Conservation (phyloP, 2,888 invertebrate species). For the Cephus nigrinus region DNA sequence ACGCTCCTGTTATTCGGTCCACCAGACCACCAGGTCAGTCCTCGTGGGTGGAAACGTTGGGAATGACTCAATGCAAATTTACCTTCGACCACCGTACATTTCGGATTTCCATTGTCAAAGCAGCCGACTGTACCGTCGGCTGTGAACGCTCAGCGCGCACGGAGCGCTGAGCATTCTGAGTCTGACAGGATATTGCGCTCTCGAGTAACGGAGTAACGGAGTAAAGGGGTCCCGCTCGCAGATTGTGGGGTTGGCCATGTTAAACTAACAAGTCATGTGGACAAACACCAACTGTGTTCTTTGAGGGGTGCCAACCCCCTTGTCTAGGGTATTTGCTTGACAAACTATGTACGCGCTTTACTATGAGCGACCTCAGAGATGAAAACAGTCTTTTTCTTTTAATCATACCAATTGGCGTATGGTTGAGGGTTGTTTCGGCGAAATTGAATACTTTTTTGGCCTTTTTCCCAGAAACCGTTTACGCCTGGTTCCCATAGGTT, state of each 20-base stretch:
- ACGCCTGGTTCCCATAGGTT: not conserved
- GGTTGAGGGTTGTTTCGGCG: not conserved
- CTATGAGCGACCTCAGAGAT: not conserved
- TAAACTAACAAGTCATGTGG: constrained; percentile 24
- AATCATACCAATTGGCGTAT: not conserved
- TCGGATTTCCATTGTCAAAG: not conserved
- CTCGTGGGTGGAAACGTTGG: not conserved
- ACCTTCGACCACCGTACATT: not conserved
- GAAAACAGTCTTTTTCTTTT: not conserved
- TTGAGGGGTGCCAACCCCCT: constrained; percentile 14
- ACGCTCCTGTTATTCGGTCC: not conserved
- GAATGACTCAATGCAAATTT: not conserved
- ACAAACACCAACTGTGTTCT: constrained; percentile 22
- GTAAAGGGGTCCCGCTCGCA: constrained; percentile 22
- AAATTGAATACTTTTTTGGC: not conserved
- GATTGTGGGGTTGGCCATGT: constrained; percentile 19
- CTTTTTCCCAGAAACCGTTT: not conserved
- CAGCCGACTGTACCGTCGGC: not conserved
- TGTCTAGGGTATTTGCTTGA: constrained; percentile 14
- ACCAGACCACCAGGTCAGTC: not conserved
- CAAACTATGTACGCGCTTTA: not conserved
- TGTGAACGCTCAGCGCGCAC: not conserved
- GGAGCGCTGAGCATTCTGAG: constrained; percentile 10
- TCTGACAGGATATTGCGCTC: constrained; percentile 25
- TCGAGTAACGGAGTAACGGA: constrained; percentile 7